Evolutionary conservation across 1,140 invertebrate genomes (phyloP), one percentile per base, ranked within the genome.

Genomic region (Zaprionus gabonicus): DNA sequence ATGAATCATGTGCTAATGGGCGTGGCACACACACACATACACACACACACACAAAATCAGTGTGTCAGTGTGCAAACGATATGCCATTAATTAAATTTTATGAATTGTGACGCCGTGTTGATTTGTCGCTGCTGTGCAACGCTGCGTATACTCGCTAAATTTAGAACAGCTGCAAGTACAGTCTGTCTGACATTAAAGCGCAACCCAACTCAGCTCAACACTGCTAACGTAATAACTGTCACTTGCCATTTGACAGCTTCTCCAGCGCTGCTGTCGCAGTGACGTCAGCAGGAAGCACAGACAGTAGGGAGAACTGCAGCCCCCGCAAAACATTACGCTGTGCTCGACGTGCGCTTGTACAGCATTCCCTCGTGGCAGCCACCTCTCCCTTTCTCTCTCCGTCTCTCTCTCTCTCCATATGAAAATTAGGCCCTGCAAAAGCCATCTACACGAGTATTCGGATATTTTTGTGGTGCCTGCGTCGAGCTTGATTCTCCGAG

Each of bases 81-180:
- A 51, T 67, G 71, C 56, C 78, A 84, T 87, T 87, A 87, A 87
- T 87, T 84, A 87, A 84, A 88, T 81, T 88, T 88, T 88, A 87
- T 88, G 84, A 88, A 87, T 88, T 81, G 71, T 87, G 81, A 68
- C 81, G 70, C 34, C 64, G 84, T 62, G 84, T 81, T 87, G 84
- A 87, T 88, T 84, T 87, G 66, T 78, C 59, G 59, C 69, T 55
- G 36, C 15, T 23, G 49, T 67, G 44, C 67, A 75, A 79, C 63
- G 63, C 28, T 41, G 59, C 73, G 77, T 79, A 79, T 80, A 80
- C 62, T 69, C 70, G 23, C 23, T n/a, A 51, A 76, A 66, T 76
- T 57, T 49, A 73, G 70, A 51, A 55, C 20, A 49, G 31, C 17
- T 31, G 20, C 27, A 20, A 34, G 23, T 4, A 25, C 5, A 38